Evolutionary conservation across 1,140 invertebrate genomes (phyloP).

Genomic region (Eumaeus atala): DNA sequence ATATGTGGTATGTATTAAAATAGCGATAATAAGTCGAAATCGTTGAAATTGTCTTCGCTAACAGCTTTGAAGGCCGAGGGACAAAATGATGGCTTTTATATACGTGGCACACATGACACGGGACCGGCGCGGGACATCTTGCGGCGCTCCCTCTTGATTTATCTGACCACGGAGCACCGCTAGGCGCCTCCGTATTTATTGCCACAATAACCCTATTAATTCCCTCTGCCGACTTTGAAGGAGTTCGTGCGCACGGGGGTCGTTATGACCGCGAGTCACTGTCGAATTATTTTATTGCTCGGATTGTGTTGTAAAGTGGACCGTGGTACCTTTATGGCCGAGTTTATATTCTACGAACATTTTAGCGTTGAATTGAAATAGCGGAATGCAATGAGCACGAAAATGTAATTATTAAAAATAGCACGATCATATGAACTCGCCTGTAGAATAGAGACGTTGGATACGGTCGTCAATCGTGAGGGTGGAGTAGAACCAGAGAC

Average conservation of each 20-base stretch:
- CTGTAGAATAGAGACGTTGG: too few species aligned
- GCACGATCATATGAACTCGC: too few species aligned
- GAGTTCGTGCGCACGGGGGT: conserved; percentile 21
- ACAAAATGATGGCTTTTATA: conserved; percentile 6
- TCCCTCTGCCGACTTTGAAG: conserved; percentile 49
- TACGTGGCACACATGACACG: conserved; percentile 16
- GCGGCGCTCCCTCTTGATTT: conserved; percentile 59
- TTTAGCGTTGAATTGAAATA: not conserved
- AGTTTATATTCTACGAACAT: not conserved
- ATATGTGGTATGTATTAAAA: conserved; percentile 11
- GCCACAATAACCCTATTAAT: conserved; percentile 70
- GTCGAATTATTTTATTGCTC: conserved; percentile 38
- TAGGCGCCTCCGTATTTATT: conserved; percentile 67
- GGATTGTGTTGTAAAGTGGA: conserved; percentile 24
- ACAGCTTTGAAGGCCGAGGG: not conserved
- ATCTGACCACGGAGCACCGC: conserved; percentile 54
- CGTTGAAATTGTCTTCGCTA: conserved; percentile 1
- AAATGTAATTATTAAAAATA: too few species aligned
- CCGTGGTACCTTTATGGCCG: conserved; percentile 12
- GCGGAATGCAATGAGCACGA: not conserved
- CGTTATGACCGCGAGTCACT: conserved; percentile 32
- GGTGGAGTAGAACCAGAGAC: too few species aligned
- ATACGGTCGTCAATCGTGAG: too few species aligned
- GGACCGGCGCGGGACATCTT: conserved; percentile 52
- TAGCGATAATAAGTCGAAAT: not conserved